Conservation (phyloP, 2,113 vertebrate genomes). For the Neogobius melanostomus region DNA sequence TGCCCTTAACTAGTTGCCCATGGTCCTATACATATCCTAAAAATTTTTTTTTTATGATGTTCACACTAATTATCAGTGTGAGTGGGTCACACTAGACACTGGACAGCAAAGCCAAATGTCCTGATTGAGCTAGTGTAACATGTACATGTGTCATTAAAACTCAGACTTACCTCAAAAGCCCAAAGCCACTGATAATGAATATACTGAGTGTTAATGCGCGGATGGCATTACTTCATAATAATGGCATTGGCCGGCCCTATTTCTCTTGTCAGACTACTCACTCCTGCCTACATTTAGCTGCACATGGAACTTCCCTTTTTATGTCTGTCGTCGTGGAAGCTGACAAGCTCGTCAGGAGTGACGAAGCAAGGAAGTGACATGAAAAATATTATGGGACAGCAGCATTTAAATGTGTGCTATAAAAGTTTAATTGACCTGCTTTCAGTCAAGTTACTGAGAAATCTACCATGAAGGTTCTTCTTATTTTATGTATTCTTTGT, state of each 20-base stretch:
- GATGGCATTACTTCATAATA: conserved; percentile 13
- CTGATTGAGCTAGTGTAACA: not conserved
- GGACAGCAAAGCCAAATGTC: too few species aligned
- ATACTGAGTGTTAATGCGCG: not conserved
- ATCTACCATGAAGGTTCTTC: conserved; percentile 60
- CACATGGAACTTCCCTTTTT: conserved; percentile 30
- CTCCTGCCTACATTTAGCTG: conserved; percentile 14
- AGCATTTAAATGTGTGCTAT: conserved; percentile 66
- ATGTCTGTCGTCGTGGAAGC: conserved; percentile 37
- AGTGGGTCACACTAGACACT: too few species aligned
- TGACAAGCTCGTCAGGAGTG: conserved; percentile 63
- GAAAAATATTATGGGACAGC: conserved; percentile 64
- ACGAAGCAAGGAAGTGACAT: conserved; percentile 65
- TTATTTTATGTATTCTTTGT: conserved; percentile 60
- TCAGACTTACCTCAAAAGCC: not conserved
- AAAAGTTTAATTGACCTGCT: conserved; percentile 62
- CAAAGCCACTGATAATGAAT: not conserved
- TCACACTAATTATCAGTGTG: too few species aligned
- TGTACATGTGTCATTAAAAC: not conserved
- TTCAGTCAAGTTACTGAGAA: conserved; percentile 48
- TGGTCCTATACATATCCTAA: too few species aligned
- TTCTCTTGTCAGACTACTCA: not conserved
- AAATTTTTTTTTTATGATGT: too few species aligned
- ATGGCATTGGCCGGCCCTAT: conserved; percentile 2
- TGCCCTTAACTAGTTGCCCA: too few species aligned